Evolutionary conservation across 2,797 vertebrate genomes (phyloP).

Genomic region (Rallus crepitans): DNA sequence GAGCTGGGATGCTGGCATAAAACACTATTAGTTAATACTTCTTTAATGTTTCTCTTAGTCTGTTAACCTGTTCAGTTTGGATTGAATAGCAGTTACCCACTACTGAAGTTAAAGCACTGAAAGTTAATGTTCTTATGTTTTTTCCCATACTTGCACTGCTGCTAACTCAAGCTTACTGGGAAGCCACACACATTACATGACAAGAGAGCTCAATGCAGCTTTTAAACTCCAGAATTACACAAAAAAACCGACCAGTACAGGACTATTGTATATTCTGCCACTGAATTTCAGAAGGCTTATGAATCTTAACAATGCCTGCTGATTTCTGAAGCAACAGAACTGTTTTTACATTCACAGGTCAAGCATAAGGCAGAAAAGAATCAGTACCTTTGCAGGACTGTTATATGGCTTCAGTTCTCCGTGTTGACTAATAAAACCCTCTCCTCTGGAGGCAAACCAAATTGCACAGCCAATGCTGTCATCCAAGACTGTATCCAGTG

Average conservation of each 20-base stretch:
- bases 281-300: background rate
- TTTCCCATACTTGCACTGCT: background rate
- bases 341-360: background rate
- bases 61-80: background rate
- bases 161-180: background rate
- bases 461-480: slow-evolving; percentile 97
- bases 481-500: slow-evolving; percentile 91
- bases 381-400: slow-evolving; percentile 88
- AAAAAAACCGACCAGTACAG: background rate
- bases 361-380: background rate
- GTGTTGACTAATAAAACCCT: slow-evolving; percentile 76
- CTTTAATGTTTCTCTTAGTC: background rate
- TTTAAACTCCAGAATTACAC: background rate
- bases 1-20: background rate
- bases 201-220: background rate
- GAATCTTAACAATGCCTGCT: background rate
- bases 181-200: background rate
- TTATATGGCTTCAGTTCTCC: slow-evolving; percentile 75
- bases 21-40: background rate
- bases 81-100: background rate
- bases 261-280: background rate
- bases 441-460: slow-evolving; percentile 95
- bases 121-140: background rate
- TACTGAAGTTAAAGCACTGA: background rate
- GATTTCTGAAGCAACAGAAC: background rate